phyloP scores from a whole-genome alignment of 2,888 invertebrate genomes.

The Agonum fuliginosum region DNA sequence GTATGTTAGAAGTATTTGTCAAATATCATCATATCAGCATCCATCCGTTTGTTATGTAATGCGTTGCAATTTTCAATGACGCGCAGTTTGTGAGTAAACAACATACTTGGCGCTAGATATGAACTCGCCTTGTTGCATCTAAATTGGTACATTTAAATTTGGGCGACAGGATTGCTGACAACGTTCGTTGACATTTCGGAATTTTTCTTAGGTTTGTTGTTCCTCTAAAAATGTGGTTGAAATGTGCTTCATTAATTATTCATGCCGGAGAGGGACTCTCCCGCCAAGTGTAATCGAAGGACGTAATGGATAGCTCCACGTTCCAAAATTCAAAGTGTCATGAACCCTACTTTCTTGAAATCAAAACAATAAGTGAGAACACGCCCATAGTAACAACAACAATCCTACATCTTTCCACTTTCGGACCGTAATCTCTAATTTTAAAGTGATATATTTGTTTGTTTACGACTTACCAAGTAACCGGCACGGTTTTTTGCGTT shows the following conservation, averaged over 20 bases:
- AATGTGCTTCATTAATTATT: constrained; percentile 8
- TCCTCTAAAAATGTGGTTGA: neutral
- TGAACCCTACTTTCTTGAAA: constrained; percentile 12
- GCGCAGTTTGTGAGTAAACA: constrained; percentile 60
- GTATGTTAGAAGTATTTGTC: constrained; percentile 77
- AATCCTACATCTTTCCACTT: too few species aligned
- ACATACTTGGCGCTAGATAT: constrained; percentile 57
- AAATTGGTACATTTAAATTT: constrained; percentile 41
- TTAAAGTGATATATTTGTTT: too few species aligned
- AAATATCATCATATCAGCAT: constrained; percentile 2
- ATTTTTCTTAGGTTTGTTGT: constrained; percentile 60
- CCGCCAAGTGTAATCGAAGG: neutral
- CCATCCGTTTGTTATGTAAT: constrained; percentile 51
- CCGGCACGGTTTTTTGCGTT: too few species aligned
- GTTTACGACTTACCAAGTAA: too few species aligned
- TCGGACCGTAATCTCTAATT: too few species aligned
- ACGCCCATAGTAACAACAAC: constrained; percentile 28
- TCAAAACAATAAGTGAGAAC: neutral
- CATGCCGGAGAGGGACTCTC: neutral
- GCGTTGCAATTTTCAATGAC: constrained; percentile 54
- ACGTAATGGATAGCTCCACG: neutral
- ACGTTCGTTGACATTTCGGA: constrained; percentile 50
- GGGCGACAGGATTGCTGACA: neutral
- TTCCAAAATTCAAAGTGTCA: constrained; percentile 19
- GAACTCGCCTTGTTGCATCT: constrained; percentile 42